phyloP scores from a whole-genome alignment of 2,888 invertebrate genomes.

The Sesia bembeciformis region DNA sequence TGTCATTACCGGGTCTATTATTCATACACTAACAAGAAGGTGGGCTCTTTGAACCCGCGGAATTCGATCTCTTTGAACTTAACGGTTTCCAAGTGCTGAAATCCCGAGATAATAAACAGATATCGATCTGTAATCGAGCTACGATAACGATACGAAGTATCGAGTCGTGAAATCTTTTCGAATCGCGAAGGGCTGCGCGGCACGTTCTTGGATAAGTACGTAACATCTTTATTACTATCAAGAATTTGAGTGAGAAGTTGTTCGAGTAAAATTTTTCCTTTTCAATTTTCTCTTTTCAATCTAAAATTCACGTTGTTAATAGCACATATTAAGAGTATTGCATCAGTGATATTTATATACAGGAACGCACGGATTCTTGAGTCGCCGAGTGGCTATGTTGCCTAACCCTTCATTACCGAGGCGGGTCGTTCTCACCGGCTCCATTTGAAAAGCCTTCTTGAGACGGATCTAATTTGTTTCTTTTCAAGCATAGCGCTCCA shows the following conservation, averaged over 20 bases:
- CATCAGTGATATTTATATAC: no score
- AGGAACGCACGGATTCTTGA: not conserved
- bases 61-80: conserved; percentile 5
- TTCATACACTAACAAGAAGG: conserved; percentile 12
- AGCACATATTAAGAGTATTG: no score
- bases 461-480: conserved; percentile 69
- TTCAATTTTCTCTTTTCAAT: not conserved
- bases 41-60: conserved; percentile 11
- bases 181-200: conserved; percentile 11
- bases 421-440: conserved; percentile 40
- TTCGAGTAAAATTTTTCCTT: not conserved
- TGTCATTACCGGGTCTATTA: conserved; percentile 4
- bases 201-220: not conserved
- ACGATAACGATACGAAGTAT: conserved; percentile 18
- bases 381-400: conserved; percentile 10
- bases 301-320: no score
- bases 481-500: conserved; percentile 54
- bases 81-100: conserved; percentile 6
- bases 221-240: conserved; percentile 19
- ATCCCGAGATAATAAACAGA: conserved; percentile 16
- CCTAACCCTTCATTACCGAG: conserved; percentile 59
- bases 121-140: conserved; percentile 16
- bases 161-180: conserved; percentile 31
- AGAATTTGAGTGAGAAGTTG: conserved; percentile 6
- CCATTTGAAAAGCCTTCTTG: conserved; percentile 56